Percentiles rank a stretch among this genome's conserved stretches.
These are phyloP conservation scores for Takifugu flavidus DNA, from an alignment of 2,113 vertebrate species.

Conservation along the genomic window DNA sequence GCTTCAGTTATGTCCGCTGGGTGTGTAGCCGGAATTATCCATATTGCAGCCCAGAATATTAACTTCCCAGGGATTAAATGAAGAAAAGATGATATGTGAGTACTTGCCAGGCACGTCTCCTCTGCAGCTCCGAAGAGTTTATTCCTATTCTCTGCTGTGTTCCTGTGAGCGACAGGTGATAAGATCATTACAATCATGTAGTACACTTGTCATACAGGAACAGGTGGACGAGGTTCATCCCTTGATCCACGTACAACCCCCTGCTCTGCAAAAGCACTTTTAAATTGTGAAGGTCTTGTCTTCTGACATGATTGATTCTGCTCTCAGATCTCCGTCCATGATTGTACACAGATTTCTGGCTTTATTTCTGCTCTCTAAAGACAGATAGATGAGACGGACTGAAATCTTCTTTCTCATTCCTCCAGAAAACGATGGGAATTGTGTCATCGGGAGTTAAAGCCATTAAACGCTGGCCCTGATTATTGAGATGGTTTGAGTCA, in stretches of 20 bases:
- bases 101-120: no score
- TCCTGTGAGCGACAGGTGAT: not conserved
- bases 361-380: not conserved
- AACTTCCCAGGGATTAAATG: no score
- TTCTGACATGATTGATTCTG: slow-evolving; percentile 3
- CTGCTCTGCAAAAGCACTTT: not conserved
- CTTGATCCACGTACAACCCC: not conserved
- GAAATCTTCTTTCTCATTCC: not conserved
- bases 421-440: not conserved
- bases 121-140: no score
- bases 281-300: not conserved
- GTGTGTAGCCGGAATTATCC: no score
- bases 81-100: no score
- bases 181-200: not conserved
- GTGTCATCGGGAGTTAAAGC: slow-evolving; percentile 31
- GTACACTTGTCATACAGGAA: not conserved
- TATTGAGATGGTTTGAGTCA: slow-evolving; percentile 11
- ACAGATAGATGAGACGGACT: not conserved
- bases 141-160: no score
- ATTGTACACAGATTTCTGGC: not conserved
- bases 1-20: no score
- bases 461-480: slow-evolving; percentile 9
- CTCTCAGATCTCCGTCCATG: not conserved
- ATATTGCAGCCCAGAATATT: no score
- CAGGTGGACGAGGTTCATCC: no score